Evolutionary conservation across 2,113 vertebrate genomes (phyloP).

Genomic region (Pseudopipra pipra): DNA sequence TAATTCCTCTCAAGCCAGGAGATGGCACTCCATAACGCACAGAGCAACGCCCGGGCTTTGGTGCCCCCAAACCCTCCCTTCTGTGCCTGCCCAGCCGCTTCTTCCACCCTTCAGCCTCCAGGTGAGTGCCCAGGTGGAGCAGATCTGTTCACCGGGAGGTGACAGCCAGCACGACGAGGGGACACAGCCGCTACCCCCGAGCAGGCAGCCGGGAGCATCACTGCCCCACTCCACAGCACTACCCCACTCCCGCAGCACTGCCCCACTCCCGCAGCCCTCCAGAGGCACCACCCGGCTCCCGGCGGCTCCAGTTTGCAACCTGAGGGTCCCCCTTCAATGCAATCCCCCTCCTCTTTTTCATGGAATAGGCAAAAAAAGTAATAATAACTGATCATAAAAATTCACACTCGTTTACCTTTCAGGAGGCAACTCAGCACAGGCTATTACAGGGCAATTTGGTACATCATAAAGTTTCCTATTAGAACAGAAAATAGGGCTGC

Average conservation of each 20-base stretch:
- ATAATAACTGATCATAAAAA: constrained; percentile 48
- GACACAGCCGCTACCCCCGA: neutral
- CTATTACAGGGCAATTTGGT: constrained; percentile 58
- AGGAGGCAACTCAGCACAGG: constrained; percentile 30
- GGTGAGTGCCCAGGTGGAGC: accelerated
- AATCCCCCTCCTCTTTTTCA: neutral
- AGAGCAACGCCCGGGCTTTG: neutral
- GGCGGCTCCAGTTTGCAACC: neutral
- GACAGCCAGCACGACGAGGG: neutral
- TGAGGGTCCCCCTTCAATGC: neutral
- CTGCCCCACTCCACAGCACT: neutral
- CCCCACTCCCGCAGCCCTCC: neutral
- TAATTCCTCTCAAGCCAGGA: neutral
- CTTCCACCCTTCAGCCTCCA: neutral
- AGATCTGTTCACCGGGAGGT: accelerated
- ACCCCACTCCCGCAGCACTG: neutral
- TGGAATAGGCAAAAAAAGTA: constrained; percentile 11
- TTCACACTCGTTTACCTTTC: constrained; percentile 56
- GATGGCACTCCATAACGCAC: neutral
- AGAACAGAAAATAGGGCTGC: constrained; percentile 51
- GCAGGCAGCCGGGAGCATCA: neutral
- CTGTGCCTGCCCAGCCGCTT: neutral
- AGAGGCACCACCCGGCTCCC: neutral
- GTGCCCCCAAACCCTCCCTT: neutral
- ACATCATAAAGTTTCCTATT: constrained; percentile 57